A percentile compares a stretch with the other conserved stretches of the same genome.
Evolutionary conservation across 2,113 vertebrate species (phyloP).

Genomic region (Toxotes jaculatrix): DNA sequence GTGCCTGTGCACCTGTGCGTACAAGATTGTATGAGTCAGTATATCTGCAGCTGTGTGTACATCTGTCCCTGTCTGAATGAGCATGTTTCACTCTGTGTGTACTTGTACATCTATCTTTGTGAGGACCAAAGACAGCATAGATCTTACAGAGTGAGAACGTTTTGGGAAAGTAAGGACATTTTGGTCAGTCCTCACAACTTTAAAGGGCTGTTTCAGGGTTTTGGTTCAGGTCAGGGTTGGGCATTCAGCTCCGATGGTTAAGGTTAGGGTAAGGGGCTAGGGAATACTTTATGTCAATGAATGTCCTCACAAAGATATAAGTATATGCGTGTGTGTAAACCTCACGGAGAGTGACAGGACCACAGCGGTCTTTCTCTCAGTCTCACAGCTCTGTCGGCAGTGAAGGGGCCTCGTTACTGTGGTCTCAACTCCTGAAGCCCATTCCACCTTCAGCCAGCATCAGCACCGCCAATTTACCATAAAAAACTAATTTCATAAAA

Average conservation of each 20-base stretch:
- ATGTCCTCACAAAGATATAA: too few species aligned
- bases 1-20: not conserved
- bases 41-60: not conserved
- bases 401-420: slow-evolving; percentile 9
- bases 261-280: too few species aligned
- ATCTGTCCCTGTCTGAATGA: not conserved
- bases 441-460: not conserved
- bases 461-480: slow-evolving; percentile 5
- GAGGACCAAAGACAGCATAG: too few species aligned
- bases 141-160: too few species aligned
- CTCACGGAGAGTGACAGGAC: slow-evolving; percentile 6
- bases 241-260: too few species aligned
- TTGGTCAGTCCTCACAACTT: too few species aligned
- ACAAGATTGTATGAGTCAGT: not conserved
- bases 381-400: not conserved
- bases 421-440: too few species aligned
- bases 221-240: too few species aligned
- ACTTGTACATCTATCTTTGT: not conserved
- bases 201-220: too few species aligned
- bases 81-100: not conserved
- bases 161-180: too few species aligned
- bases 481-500: not conserved
- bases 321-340: not conserved
- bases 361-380: slow-evolving; percentile 1
- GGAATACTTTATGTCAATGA: too few species aligned